Base-by-base conservation (phyloP, 2,113 vertebrate genomes). In the Menidia beryllina region DNA sequence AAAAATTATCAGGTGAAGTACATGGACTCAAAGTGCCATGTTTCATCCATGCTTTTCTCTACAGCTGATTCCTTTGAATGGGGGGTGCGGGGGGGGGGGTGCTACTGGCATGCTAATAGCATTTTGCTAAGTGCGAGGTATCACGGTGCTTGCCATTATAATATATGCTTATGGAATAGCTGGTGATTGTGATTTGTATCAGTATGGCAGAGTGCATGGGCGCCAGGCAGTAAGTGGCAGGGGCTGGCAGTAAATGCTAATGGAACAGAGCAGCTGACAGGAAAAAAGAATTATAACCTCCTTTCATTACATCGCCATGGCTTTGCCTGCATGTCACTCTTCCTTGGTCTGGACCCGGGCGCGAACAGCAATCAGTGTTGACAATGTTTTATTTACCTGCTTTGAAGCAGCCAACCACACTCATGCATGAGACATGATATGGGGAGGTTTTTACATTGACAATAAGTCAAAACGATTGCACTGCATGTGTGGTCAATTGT, bases 171-270 rank as follows among this genome's bases (percentile, higher is more conserved):
- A 67, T 64, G 82, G 90, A 90, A 92, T 80, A 86, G 79, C 84
- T 80, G 77, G 82, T 87, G 86, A 92, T 93, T 91, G 91, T 86
- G 92, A 94, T 93, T 91, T 82, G 82, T 92, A 91, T 91, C 91
- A 60, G 85, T 52, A 82, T 75, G 83, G 83, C 74, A 85, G 79
- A 90, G 90, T 81, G 86, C 72, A 82, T 47, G 64, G 79, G 72
- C 65, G 78, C 83, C 80, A 75, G 75, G 75, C 78, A 50, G 83
- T 89, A 91, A 93, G 84, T 91, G 91, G 86, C 87, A 91, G 86
- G 67, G 72, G 77, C 78, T 87, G 88, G 84, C 78, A 89, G 89
- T 86, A 91, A 92, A 93, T 91, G 89, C 89, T 91, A 93, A 93
- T 92, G 80, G 86, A 80, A 85, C 85, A 80, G 81, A 82, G 83